These are phyloP conservation scores for Eleginops maclovinus DNA, from an alignment of 2,113 vertebrate genomes.

Conservation along the genomic window DNA sequence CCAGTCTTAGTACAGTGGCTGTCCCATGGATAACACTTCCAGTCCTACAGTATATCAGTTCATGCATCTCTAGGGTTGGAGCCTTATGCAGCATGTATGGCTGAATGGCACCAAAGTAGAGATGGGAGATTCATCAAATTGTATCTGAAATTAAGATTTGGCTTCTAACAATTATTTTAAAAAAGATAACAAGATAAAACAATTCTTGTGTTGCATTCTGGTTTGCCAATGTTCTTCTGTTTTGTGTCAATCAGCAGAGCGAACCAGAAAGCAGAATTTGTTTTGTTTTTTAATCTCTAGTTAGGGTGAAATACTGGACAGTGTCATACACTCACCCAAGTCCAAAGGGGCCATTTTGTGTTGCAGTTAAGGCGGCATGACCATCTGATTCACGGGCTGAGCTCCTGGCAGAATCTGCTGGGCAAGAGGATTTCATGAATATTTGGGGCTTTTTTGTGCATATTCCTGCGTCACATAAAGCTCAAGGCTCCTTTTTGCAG, in stretches of 20 bases:
- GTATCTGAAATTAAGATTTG: too few relatives aligned
- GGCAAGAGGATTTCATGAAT: slow-evolving; percentile 16
- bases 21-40: neutral
- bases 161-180: too few relatives aligned
- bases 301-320: slow-evolving; percentile 25
- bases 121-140: too few relatives aligned
- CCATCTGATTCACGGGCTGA: slow-evolving; percentile 41
- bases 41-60: neutral
- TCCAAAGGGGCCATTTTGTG: slow-evolving; percentile 29
- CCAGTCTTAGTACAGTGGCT: neutral
- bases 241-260: neutral
- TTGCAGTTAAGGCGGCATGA: slow-evolving; percentile 7
- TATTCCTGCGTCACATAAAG: slow-evolving; percentile 12
- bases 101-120: neutral
- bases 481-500: slow-evolving; percentile 28
- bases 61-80: neutral
- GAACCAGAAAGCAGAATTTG: neutral
- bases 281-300: slow-evolving; percentile 11
- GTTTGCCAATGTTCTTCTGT: too few relatives aligned
- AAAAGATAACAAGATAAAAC: too few relatives aligned
- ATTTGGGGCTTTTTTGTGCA: slow-evolving; percentile 34
- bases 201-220: too few relatives aligned
- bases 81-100: neutral
- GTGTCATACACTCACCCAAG: slow-evolving; percentile 24
- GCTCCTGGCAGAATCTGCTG: slow-evolving; percentile 20